Evolutionary conservation across 1,140 invertebrate species (phyloP).

Genomic region (Asobara japonica): DNA sequence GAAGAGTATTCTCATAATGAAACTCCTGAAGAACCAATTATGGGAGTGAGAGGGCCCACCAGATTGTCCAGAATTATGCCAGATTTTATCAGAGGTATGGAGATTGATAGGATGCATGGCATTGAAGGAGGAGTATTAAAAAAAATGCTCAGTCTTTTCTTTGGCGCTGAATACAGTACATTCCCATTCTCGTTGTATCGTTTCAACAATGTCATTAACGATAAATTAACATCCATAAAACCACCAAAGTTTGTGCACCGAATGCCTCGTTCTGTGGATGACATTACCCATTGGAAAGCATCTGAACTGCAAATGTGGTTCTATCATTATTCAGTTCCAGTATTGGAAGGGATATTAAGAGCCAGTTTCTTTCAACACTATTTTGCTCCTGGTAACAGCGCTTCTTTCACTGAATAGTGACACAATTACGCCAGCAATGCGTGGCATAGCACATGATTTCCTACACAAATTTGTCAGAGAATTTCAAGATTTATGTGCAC

Average conservation of each 20-base stretch:
- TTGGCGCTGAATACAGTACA: not conserved
- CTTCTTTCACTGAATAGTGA: not conserved
- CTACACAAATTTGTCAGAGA: constrained; percentile 37
- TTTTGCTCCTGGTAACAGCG: not conserved
- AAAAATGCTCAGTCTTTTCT: constrained; percentile 1
- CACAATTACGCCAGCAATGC: not conserved
- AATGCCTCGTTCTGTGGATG: constrained; percentile 37
- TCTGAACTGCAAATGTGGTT: constrained; percentile 36
- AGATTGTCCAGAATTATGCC: not conserved
- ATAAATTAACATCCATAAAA: constrained; percentile 30
- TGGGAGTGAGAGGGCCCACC: constrained; percentile 22
- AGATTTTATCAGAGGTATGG: constrained; percentile 1
- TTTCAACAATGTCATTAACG: constrained; percentile 14
- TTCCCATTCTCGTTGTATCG: constrained; percentile 21
- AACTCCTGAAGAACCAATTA: not conserved
- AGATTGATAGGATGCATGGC: constrained; percentile 19
- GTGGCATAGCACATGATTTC: constrained; percentile 6
- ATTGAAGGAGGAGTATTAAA: constrained; percentile 10
- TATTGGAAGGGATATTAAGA: not conserved
- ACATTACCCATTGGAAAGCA: constrained; percentile 39
- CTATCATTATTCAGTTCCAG: constrained; percentile 36
- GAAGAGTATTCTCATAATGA: not conserved
- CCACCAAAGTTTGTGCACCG: constrained; percentile 40
- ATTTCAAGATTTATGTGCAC: constrained; percentile 36
- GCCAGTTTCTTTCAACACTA: not conserved